Evolutionary conservation across 2,888 invertebrate genomes (phyloP), one percentile per base, ranked within the genome.

Genomic region (Lepidonotus clava): DNA sequence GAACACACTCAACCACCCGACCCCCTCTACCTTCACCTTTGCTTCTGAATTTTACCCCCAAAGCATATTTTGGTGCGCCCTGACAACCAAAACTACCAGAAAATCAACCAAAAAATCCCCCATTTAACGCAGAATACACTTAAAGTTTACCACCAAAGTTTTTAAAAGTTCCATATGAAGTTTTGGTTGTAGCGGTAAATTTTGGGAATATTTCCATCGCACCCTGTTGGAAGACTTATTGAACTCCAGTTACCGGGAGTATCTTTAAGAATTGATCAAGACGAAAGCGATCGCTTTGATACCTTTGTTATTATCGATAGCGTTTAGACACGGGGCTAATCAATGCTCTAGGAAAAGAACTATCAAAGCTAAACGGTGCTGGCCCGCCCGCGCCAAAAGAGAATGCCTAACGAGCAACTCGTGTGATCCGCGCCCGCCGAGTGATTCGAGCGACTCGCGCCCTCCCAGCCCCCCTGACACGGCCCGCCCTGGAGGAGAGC

Each of bases 241-340:
- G 80, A 80, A 80, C 51, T 80, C 41, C 11, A 80, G 80, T 71
- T 71, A 71, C 71, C 71, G 24, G 36, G 36, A 38, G 38, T 71
- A 71, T 71, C 71, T 71, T 71, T 71, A 71, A 71, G 71, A 71
- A 71, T 71, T 71, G 71, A 71, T 71, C 71, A 71, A 71, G 71
- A 71, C 71, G 80, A 1, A 28, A n/a, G 28, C 18, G 80, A 46
- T 80, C 41, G 34, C 80, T 80, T 80, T 80, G 80, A 80, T 80
- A 80, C 46, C 80, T 80, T 80, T 80, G 80, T 80, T 46, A 41
- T 41, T 80, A 80, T 80, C 80, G 80, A 80, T 80, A 80, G 24
- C 80, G 80, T 80, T 80, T 80, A 80, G 80, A 80, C 80, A 46
- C 80, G 46, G 46, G 41, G 46, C 51, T 32, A 51, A 80, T 80